Evolutionary conservation across 2,888 invertebrate genomes (phyloP), one percentile per base, ranked within the genome.

Genomic region (Acleris literana): DNA sequence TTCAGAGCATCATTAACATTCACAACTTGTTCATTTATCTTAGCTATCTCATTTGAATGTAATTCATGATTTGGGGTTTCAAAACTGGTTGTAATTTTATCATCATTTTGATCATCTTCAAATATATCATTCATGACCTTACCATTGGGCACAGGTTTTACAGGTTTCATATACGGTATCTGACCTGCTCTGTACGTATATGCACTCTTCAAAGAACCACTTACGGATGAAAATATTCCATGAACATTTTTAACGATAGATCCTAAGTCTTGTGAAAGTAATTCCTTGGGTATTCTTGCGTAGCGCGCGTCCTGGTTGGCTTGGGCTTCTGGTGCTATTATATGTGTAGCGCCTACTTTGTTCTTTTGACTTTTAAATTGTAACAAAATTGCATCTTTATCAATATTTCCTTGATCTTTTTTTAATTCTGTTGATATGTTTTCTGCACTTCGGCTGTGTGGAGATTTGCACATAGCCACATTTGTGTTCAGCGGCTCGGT

Each of bases 221-320:
- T 90, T 0, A 93, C 87, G 0, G 90, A 87, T 0, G 92, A 92
- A 69, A 93, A 93, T 73, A 93, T 89, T 0, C 93, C 93, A 4
- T 93, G 93, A 0, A 93, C 92, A 76, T 93, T 93, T 73, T 92
- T 92, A 1, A 92, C 92, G 1, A 93, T 87, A 68, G 83, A 89
- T 0, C 92, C 91, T 0, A 92, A 73, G 51, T 92, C 92, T 80
- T 89, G 92, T 0, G 88, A 81, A 1, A 92, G 63, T 0, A 91
- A 72, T 69, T 92, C 92, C 75, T 91, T 92, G 0, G 88, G 88
- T 74, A 90, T 73, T 44, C 86, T 76, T 1, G 84, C 65, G 33
- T 88, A 88, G 68, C 79, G 77, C 0, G 68, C 70, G 55, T 90
- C 88, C 56, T 71, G 16, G 16, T 61, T 68, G 4, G 60, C 33